A percentile compares a stretch with the other conserved stretches of the same genome.
Conservation (phyloP, 1,140 invertebrate species). For the Drosophila ogumai region DNA sequence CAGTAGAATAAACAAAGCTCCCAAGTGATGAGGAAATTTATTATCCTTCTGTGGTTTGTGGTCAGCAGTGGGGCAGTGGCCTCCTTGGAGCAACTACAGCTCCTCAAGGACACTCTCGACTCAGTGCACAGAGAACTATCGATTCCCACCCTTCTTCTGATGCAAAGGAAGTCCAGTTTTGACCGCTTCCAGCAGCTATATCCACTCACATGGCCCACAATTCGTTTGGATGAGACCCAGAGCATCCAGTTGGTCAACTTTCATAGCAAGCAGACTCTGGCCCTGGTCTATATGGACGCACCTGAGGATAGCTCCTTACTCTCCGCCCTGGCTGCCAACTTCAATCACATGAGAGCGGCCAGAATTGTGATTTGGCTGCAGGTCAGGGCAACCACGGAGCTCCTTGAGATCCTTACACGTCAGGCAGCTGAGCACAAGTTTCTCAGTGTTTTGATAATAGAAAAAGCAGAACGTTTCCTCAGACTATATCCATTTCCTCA, state of each 20-base stretch:
- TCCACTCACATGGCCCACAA: conserved; percentile 31
- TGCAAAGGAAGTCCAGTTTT: conserved; percentile 26
- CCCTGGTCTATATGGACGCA: conserved; percentile 28
- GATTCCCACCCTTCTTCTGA: conserved; percentile 27
- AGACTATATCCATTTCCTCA: conserved; percentile 46
- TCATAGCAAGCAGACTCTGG: conserved; percentile 11
- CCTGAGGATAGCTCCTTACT: conserved; percentile 23
- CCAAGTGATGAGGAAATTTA: conserved; percentile 13
- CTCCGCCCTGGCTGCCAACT: conserved; percentile 13
- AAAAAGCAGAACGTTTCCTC: not conserved
- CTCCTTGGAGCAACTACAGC: not conserved
- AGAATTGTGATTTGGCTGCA: conserved; percentile 51
- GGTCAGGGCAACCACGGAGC: not conserved
- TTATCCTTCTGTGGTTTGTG: not conserved
- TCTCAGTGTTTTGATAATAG: conserved; percentile 25
- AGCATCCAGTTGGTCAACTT: conserved; percentile 1
- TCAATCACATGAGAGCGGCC: conserved; percentile 41
- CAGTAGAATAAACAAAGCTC: conserved; percentile 13
- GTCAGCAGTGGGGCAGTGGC: not conserved
- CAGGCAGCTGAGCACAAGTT: conserved; percentile 28
- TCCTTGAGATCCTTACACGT: not conserved
- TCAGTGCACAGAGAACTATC: conserved; percentile 30
- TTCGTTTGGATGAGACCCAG: conserved; percentile 31
- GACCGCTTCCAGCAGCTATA: conserved; percentile 28
- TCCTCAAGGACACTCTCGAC: conserved; percentile 28